Evolutionary conservation across 1,140 invertebrate genomes (phyloP).

Genomic region (Triops longicaudatus): DNA sequence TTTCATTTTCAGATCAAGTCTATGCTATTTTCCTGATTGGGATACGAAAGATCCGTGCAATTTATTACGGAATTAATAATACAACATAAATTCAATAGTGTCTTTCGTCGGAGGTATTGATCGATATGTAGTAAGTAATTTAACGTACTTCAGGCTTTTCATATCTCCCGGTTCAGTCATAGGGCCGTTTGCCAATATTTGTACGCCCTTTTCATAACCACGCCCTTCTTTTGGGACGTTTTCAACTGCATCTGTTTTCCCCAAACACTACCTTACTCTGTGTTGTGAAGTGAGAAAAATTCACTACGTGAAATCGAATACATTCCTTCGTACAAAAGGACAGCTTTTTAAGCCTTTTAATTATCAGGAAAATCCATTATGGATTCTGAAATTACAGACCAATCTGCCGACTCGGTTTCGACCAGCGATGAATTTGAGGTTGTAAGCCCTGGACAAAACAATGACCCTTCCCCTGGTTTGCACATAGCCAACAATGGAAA

Average conservation of each 20-base stretch:
- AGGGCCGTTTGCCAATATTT: background rate
- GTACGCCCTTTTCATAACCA: background rate
- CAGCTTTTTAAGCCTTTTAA: background rate
- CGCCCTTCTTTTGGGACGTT: constrained; percentile 1
- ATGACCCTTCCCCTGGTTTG: constrained; percentile 49
- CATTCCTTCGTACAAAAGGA: background rate
- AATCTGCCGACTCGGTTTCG: constrained; percentile 65
- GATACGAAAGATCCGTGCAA: too few species aligned
- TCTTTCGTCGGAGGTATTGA: too few species aligned
- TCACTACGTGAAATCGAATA: background rate
- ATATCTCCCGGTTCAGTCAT: too few species aligned
- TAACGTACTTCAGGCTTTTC: too few species aligned
- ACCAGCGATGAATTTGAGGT: constrained; percentile 79
- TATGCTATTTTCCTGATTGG: too few species aligned
- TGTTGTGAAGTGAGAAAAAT: background rate
- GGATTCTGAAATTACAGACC: constrained; percentile 17
- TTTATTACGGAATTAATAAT: too few species aligned
- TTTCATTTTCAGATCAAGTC: too few species aligned
- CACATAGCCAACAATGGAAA: constrained; percentile 64
- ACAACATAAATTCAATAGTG: too few species aligned
- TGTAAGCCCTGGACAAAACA: constrained; percentile 39
- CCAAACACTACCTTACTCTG: too few species aligned
- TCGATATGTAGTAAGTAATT: too few species aligned
- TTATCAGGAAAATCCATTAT: background rate
- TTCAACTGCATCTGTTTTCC: background rate